phyloP scores from a whole-genome alignment of 1,140 invertebrate genomes.

The Pentalonia nigronervosa region DNA sequence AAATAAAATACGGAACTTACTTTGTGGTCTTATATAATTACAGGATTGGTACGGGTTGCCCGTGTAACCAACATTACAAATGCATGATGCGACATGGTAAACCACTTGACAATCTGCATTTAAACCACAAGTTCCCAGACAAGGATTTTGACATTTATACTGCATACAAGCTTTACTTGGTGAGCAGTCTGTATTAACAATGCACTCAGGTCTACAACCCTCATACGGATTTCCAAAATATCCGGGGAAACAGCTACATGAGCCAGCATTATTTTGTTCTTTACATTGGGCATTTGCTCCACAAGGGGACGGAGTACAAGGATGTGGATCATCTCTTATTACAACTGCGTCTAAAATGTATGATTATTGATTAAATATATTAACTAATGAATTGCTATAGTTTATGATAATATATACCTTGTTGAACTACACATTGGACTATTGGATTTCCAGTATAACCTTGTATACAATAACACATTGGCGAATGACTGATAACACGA shows the following conservation, averaged over 20 bases:
- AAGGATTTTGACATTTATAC: constrained; percentile 78
- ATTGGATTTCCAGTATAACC: constrained; percentile 68
- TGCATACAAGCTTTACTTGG: constrained; percentile 76
- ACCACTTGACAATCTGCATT: constrained; percentile 79
- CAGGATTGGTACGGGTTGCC: constrained; percentile 73
- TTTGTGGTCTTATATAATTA: constrained; percentile 64
- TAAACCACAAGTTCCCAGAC: constrained; percentile 76
- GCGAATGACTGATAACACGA: constrained; percentile 66
- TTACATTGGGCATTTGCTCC: constrained; percentile 74
- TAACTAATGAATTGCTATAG: neutral
- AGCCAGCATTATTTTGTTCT: constrained; percentile 72
- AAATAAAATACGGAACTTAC: neutral
- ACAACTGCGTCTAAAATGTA: constrained; percentile 56
- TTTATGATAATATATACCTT: constrained; percentile 43
- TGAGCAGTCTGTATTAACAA: constrained; percentile 76
- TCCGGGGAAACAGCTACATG: constrained; percentile 72
- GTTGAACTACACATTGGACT: constrained; percentile 63
- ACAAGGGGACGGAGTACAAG: constrained; percentile 74
- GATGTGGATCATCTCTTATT: constrained; percentile 62
- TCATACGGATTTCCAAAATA: constrained; percentile 78
- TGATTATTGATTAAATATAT: neutral
- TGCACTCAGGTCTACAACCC: constrained; percentile 77
- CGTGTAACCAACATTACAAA: constrained; percentile 73
- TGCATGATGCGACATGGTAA: constrained; percentile 78
- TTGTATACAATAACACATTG: constrained; percentile 66